Evolutionary conservation across 2,888 invertebrate species (phyloP).

Genomic region (Cerastis rubricosa): DNA sequence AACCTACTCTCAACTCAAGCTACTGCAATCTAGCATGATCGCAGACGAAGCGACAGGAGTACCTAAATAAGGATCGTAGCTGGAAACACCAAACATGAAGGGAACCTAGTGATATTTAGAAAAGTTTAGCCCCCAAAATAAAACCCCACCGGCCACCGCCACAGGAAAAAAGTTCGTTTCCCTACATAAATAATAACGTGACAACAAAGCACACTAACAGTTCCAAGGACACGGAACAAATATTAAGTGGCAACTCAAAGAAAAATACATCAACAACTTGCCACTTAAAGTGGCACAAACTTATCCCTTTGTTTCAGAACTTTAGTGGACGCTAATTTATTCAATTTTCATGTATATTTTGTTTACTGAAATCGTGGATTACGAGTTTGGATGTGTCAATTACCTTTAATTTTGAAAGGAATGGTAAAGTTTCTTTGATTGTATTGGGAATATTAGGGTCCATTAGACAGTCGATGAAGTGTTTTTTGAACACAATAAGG

Average conservation of each 20-base stretch:
- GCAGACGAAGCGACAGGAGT: neutral
- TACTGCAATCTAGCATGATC: neutral
- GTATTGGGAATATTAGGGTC: neutral
- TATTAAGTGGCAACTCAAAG: constrained; percentile 55
- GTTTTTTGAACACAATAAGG: neutral
- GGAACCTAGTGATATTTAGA: constrained; percentile 6
- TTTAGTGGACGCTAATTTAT: constrained; percentile 59
- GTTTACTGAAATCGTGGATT: constrained; percentile 37
- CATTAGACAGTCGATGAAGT: neutral
- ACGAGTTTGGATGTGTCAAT: constrained; percentile 7
- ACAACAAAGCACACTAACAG: constrained; percentile 40
- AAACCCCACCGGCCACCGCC: neutral
- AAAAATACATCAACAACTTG: constrained; percentile 64
- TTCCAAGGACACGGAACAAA: constrained; percentile 53
- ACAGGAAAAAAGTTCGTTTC: constrained; percentile 18
- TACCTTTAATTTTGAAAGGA: constrained; percentile 2
- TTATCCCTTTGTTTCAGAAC: constrained; percentile 58
- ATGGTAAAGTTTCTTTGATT: constrained; percentile 6
- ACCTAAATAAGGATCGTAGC: neutral
- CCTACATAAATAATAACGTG: constrained; percentile 54
- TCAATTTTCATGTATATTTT: constrained; percentile 57
- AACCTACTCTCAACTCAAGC: neutral
- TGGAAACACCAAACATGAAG: neutral
- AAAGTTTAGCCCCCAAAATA: neutral
- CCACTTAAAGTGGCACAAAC: constrained; percentile 63